A percentile compares a stretch with the other conserved stretches of the same genome.
phyloP scores from a whole-genome alignment of 1,140 invertebrate species.

The Ephestia elutella region DNA sequence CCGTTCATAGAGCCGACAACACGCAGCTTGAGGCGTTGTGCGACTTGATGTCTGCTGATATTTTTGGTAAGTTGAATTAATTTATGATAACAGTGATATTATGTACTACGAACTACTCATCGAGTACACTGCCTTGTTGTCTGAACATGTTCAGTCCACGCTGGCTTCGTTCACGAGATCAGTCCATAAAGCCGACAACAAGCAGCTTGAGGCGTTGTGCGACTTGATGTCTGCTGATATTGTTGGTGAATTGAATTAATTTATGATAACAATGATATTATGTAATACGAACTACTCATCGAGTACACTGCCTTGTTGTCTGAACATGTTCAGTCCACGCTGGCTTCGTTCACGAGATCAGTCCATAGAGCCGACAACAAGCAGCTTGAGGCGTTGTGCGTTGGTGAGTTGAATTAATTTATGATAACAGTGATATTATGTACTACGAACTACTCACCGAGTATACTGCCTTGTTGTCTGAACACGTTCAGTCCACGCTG shows the following conservation, averaged over 20 bases:
- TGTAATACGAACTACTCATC: no score
- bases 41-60: constrained; percentile 60
- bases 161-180: constrained; percentile 38
- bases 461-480: constrained; percentile 49
- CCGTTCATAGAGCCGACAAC: constrained; percentile 39
- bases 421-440: no score
- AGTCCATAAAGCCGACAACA: constrained; percentile 37
- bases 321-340: constrained; percentile 55
- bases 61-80: constrained; percentile 48
- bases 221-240: constrained; percentile 63
- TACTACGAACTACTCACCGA: constrained; percentile 55
- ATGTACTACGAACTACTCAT: no score
- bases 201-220: constrained; percentile 45
- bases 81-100: no score
- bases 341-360: constrained; percentile 36
- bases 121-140: constrained; percentile 48
- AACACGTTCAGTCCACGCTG: constrained; percentile 57
- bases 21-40: constrained; percentile 44
- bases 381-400: constrained; percentile 46
- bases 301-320: constrained; percentile 53
- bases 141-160: constrained; percentile 58
- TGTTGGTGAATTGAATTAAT: constrained; percentile 45
- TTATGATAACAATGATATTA: no score
- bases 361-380: constrained; percentile 38
- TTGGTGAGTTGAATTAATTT: constrained; percentile 45